Percentiles rank a stretch among this genome's conserved stretches.
These are phyloP conservation scores for Patella pellucida DNA, from an alignment of 2,888 invertebrate species.

Conservation along the genomic window DNA sequence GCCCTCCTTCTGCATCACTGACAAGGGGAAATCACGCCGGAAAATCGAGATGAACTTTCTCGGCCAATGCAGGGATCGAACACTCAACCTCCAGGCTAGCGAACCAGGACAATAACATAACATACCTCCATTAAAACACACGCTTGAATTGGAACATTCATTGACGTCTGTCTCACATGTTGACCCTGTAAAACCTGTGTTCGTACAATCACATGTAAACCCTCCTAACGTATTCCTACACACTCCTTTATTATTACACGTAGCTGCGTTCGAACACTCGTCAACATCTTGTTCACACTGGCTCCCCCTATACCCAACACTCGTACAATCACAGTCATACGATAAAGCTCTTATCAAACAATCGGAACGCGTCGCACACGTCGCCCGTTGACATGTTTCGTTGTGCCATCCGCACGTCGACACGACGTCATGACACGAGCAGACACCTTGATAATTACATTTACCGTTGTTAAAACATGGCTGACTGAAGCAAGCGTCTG, in stretches of 20 bases:
- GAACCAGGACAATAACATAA: background rate
- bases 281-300: constrained; percentile 48
- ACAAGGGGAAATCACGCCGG: too few species aligned
- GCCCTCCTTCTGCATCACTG: too few species aligned
- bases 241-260: constrained; percentile 50
- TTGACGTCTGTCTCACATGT: constrained; percentile 52
- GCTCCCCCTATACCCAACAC: constrained; percentile 49
- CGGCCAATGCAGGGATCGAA: too few species aligned
- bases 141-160: constrained; percentile 48
- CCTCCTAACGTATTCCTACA: constrained; percentile 52
- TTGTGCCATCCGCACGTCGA: constrained; percentile 61
- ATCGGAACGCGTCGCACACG: constrained; percentile 43
- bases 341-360: constrained; percentile 42
- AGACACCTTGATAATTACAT: constrained; percentile 55
- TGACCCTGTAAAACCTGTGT: constrained; percentile 55
- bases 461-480: constrained; percentile 58
- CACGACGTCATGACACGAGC: constrained; percentile 56
- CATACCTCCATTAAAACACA: constrained; percentile 63
- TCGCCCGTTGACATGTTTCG: constrained; percentile 53
- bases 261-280: constrained; percentile 42
- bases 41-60: too few species aligned
- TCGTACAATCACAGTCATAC: constrained; percentile 53
- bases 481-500: constrained; percentile 54
- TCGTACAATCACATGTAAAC: constrained; percentile 52
- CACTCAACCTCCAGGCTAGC: too few species aligned